These are phyloP conservation scores for Drosophila tripunctata DNA, from an alignment of 2,888 invertebrate species.

Conservation along the genomic window DNA sequence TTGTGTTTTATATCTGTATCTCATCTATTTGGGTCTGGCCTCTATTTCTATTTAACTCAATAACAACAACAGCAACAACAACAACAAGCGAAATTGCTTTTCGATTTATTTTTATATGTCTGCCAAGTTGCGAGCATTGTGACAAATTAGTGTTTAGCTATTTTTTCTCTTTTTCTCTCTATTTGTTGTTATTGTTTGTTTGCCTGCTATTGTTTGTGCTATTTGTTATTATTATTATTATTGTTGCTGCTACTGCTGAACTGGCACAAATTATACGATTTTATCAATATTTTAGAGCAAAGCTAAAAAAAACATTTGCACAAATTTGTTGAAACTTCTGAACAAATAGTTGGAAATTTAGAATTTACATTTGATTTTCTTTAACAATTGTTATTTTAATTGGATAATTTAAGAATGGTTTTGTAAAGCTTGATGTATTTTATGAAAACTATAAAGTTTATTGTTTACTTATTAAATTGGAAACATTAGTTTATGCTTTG, in stretches of 20 bases:
- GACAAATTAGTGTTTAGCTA: slow-evolving; percentile 72
- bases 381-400: neutral
- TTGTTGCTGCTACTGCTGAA: slow-evolving; percentile 21
- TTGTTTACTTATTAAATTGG: no score
- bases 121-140: slow-evolving; percentile 73
- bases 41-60: slow-evolving; percentile 66
- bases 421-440: no score
- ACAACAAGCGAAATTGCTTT: slow-evolving; percentile 70
- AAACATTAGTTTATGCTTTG: no score
- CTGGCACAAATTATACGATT: slow-evolving; percentile 41
- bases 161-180: slow-evolving; percentile 20
- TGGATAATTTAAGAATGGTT: no score
- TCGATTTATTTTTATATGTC: slow-evolving; percentile 75
- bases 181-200: slow-evolving; percentile 15
- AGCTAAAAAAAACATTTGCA: slow-evolving; percentile 9
- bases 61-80: slow-evolving; percentile 24
- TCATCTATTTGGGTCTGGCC: slow-evolving; percentile 54
- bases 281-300: slow-evolving; percentile 26
- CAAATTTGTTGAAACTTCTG: slow-evolving; percentile 16
- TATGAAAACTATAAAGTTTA: no score
- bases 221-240: slow-evolving; percentile 12
- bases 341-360: neutral
- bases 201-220: slow-evolving; percentile 3
- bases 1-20: slow-evolving; percentile 56
- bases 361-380: neutral